These are phyloP conservation scores for Caenorhabditis afra DNA, from an alignment of 2,888 invertebrate genomes.

Conservation along the genomic window DNA sequence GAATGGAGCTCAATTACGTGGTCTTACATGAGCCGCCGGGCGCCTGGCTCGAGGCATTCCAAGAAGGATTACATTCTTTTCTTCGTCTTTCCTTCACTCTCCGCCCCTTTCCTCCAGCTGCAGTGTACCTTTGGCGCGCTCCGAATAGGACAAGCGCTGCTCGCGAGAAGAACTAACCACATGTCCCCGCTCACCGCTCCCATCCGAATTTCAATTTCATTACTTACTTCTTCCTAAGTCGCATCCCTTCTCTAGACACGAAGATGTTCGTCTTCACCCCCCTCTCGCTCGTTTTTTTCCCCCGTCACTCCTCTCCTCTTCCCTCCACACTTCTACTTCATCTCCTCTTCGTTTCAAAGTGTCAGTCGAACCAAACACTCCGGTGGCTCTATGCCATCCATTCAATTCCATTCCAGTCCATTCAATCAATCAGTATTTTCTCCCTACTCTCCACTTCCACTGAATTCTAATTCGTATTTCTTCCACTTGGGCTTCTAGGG, in stretches of 20 bases:
- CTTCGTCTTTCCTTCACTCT: no score
- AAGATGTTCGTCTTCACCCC: slow-evolving; percentile 30
- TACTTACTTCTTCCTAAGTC: slow-evolving; percentile 13
- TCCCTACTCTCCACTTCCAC: neutral
- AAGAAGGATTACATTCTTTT: no score
- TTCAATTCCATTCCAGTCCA: neutral
- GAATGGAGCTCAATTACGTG: no score
- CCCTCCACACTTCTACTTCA: neutral
- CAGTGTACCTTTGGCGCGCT: no score
- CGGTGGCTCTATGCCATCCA: neutral
- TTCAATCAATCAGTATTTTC: slow-evolving; percentile 35
- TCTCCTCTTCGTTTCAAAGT: slow-evolving; percentile 1
- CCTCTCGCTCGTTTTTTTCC: slow-evolving; percentile 4
- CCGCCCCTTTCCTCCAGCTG: no score
- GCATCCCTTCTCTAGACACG: slow-evolving; percentile 3
- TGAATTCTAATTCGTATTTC: slow-evolving; percentile 7
- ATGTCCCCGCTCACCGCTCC: neutral
- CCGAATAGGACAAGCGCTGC: no score
- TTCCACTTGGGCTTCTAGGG: slow-evolving; percentile 1
- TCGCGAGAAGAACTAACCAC: slow-evolving; percentile 18
- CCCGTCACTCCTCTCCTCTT: neutral
- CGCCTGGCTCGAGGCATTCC: no score
- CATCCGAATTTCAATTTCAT: slow-evolving; percentile 42
- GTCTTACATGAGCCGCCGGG: no score
- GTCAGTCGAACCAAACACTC: slow-evolving; percentile 10